These are phyloP conservation scores for Capromys pilorides DNA, from an alignment of 2,797 vertebrate species.

Conservation along the genomic window DNA sequence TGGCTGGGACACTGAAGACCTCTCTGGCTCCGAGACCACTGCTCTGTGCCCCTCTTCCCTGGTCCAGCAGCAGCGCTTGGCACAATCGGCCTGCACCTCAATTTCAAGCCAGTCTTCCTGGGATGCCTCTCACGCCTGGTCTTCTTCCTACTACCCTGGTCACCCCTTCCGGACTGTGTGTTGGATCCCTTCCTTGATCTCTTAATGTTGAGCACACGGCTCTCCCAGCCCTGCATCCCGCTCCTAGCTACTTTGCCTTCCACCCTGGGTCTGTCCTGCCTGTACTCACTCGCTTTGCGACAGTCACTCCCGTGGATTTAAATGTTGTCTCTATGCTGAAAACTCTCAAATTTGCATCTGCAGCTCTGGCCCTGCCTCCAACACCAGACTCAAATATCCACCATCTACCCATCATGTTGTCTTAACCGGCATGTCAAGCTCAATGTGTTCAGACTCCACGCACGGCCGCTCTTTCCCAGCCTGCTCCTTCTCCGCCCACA, in stretches of 20 bases:
- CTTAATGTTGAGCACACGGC: background rate
- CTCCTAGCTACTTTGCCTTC: background rate
- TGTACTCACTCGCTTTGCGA: background rate
- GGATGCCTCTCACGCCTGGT: fast-evolving
- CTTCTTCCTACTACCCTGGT: background rate
- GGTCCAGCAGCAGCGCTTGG: background rate
- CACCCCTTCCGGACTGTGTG: fast-evolving
- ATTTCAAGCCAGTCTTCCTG: background rate
- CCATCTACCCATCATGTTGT: background rate
- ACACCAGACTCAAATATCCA: background rate
- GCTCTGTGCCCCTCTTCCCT: fast-evolving
- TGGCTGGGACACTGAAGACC: background rate
- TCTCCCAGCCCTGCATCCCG: too few species aligned
- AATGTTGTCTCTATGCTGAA: background rate
- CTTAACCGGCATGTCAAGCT: background rate
- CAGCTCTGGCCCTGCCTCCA: background rate
- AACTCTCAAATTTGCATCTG: background rate
- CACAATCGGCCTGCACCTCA: background rate
- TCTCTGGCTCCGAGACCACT: background rate
- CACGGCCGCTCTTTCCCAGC: background rate
- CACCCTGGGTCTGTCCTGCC: background rate
- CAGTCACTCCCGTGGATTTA: background rate
- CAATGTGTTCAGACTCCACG: background rate
- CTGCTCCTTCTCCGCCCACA: background rate
- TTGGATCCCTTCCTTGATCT: background rate